phyloP scores from a whole-genome alignment of 2,113 vertebrate species.

The Semicossyphus pulcher region DNA sequence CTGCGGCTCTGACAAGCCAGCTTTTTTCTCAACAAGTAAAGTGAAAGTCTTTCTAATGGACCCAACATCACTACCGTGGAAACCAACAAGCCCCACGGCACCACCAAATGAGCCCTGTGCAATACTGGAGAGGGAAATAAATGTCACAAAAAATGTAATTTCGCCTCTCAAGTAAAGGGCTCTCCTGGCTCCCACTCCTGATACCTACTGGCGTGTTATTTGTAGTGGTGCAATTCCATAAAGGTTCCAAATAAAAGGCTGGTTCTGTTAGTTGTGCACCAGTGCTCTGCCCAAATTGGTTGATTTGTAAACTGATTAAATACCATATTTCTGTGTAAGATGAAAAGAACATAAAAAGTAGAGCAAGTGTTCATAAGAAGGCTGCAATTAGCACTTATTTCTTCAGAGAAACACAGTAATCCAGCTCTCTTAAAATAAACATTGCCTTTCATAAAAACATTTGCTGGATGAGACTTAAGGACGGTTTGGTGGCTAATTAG shows the following conservation, averaged over 20 bases:
- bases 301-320: constrained; percentile 33
- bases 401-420: too few relatives aligned
- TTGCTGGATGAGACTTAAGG: too few relatives aligned
- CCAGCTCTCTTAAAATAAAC: too few relatives aligned
- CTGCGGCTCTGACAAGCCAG: constrained; percentile 62
- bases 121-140: constrained; percentile 75
- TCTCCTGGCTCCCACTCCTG: constrained; percentile 69
- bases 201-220: constrained; percentile 63
- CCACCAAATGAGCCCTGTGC: constrained; percentile 70
- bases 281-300: constrained; percentile 21
- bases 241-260: constrained; percentile 55
- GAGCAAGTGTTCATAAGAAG: not conserved
- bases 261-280: constrained; percentile 47
- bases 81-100: constrained; percentile 80
- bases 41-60: constrained; percentile 80
- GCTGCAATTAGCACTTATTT: not conserved
- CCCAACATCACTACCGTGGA: constrained; percentile 57
- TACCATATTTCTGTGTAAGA: constrained; percentile 15
- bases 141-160: constrained; percentile 82
- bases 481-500: too few relatives aligned
- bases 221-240: constrained; percentile 50
- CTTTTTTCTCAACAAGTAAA: constrained; percentile 64
- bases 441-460: too few relatives aligned
- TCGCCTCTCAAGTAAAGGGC: constrained; percentile 73
- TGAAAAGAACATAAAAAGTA: constrained; percentile 16